Evolutionary conservation across 2,888 invertebrate species (phyloP).

Genomic region (Drosophila phalerata): DNA sequence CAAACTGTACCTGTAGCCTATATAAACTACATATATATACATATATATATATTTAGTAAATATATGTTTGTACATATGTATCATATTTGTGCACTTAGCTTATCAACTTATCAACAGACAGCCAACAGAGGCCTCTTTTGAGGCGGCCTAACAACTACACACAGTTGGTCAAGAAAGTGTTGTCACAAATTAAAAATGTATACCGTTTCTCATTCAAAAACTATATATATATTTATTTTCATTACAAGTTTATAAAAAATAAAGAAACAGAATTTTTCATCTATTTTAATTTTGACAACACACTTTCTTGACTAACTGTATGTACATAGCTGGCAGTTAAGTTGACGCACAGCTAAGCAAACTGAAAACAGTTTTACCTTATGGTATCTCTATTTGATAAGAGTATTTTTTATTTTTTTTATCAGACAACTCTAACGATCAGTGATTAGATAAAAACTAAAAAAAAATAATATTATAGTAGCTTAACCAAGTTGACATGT

Average conservation of each 20-base stretch:
- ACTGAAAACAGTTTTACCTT: constrained; percentile 44
- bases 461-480: neutral
- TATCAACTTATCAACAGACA: constrained; percentile 69
- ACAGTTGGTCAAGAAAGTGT: no score
- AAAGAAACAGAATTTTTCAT: no score
- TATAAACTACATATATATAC: constrained; percentile 1
- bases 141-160: constrained; percentile 39
- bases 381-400: constrained; percentile 55
- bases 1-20: constrained; percentile 63
- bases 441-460: constrained; percentile 50
- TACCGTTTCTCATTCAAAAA: no score
- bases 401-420: constrained; percentile 35
- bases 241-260: no score
- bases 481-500: constrained; percentile 34
- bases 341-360: constrained; percentile 73
- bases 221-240: no score
- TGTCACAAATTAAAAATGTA: no score
- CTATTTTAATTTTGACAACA: no score
- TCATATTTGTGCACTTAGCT: constrained; percentile 58
- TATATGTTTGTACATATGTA: constrained; percentile 10
- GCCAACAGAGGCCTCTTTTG: constrained; percentile 72
- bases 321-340: constrained; percentile 17
- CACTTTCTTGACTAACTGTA: no score
- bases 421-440: constrained; percentile 54
- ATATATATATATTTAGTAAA: constrained; percentile 4